Evolutionary conservation across 2,113 vertebrate genomes (phyloP).

Genomic region (Cinclus mexicanus): DNA sequence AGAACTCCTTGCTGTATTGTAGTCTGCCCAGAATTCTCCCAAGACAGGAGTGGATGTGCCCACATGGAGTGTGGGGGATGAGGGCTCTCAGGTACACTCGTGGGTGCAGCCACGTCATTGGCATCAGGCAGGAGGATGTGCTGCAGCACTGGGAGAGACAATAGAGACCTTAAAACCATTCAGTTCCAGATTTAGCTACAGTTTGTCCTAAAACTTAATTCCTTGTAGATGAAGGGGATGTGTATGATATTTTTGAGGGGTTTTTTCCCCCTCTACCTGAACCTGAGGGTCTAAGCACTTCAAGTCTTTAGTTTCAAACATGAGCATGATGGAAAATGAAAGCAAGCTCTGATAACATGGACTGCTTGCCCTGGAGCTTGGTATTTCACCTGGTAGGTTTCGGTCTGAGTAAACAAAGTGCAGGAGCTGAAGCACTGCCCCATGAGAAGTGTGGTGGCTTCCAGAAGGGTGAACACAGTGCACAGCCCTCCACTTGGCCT

Average conservation of each 20-base stretch:
- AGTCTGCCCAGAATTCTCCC: neutral
- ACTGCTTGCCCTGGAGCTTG: neutral
- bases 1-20: neutral
- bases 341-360: neutral
- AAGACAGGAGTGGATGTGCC: rapidly evolving
- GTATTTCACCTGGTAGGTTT: neutral
- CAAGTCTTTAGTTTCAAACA: neutral
- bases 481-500: neutral
- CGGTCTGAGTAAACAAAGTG: rapidly evolving
- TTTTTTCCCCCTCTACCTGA: neutral
- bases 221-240: neutral
- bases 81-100: rapidly evolving
- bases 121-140: neutral
- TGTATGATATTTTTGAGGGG: neutral
- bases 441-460: neutral
- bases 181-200: neutral
- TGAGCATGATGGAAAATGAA: neutral
- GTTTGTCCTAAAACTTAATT: neutral
- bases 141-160: neutral
- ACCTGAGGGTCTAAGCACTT: neutral
- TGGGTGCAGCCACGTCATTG: neutral
- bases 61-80: rapidly evolving
- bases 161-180: neutral
- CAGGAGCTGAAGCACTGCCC: neutral
- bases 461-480: rapidly evolving